Evolutionary conservation across 1,140 invertebrate species (phyloP).

Genomic region (Dinoponera quadriceps): DNA sequence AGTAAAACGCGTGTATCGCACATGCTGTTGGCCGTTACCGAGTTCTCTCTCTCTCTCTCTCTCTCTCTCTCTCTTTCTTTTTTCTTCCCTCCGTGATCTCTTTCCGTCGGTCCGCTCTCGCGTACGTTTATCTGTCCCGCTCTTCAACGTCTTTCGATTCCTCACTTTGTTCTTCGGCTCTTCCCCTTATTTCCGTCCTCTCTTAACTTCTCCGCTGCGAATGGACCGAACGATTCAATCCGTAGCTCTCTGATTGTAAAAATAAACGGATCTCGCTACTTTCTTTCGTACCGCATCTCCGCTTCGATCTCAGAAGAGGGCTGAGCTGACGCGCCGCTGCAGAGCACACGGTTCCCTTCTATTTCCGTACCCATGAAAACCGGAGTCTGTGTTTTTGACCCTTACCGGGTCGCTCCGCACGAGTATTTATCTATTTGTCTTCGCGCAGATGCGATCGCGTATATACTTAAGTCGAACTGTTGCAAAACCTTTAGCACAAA

Average conservation of each 20-base stretch:
- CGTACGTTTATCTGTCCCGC: conserved; percentile 17
- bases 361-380: conserved; percentile 70
- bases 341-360: conserved; percentile 54
- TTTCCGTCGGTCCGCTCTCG: conserved; percentile 35
- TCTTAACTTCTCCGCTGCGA: conserved; percentile 18
- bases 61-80: background rate
- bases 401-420: conserved; percentile 15
- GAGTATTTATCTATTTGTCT: conserved; percentile 7
- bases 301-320: conserved; percentile 75
- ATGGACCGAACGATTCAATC: conserved; percentile 76
- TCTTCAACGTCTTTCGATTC: conserved; percentile 32
- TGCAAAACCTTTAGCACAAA: background rate
- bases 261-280: conserved; percentile 73
- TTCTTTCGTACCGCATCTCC: conserved; percentile 43
- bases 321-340: conserved; percentile 48
- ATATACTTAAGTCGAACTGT: background rate
- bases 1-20: conserved; percentile 78
- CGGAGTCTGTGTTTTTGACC: conserved; percentile 43
- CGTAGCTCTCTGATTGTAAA: conserved; percentile 79
- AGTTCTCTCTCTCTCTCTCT: conserved; percentile 21
- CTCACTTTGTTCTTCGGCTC: conserved; percentile 10
- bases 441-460: background rate
- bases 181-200: conserved; percentile 12
- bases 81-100: conserved; percentile 16
- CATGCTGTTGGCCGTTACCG: conserved; percentile 70